These are phyloP conservation scores for Shargacucullia verbasci DNA, from an alignment of 2,888 invertebrate species.

Conservation along the genomic window DNA sequence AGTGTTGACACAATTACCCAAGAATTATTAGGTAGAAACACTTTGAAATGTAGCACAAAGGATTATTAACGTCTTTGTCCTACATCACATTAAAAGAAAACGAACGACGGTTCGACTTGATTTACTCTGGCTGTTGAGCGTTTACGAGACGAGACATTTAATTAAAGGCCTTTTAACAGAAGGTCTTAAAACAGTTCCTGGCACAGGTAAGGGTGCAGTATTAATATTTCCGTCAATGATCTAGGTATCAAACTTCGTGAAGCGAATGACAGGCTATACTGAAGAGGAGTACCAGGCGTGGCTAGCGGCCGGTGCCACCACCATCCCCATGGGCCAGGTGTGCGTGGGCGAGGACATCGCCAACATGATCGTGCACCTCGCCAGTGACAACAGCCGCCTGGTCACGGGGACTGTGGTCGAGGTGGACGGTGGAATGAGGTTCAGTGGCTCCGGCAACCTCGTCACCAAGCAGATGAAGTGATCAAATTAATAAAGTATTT, in stretches of 20 bases:
- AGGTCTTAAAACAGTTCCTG: too few species aligned
- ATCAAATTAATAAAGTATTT: too few species aligned
- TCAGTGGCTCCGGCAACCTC: constrained; percentile 1
- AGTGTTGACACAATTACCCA: constrained; percentile 60
- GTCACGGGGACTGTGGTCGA: constrained; percentile 91
- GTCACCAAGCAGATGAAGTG: constrained; percentile 18
- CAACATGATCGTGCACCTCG: constrained; percentile 94
- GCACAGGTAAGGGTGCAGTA: too few species aligned
- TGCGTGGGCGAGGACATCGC: constrained; percentile 92
- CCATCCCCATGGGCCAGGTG: constrained; percentile 52
- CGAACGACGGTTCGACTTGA: too few species aligned
- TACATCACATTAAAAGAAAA: too few species aligned
- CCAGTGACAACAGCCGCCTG: constrained; percentile 93
- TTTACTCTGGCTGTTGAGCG: too few species aligned
- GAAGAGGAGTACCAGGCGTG: constrained; percentile 53
- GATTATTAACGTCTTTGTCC: too few species aligned
- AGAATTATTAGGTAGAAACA: too few species aligned
- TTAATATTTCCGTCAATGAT: background rate
- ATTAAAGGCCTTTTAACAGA: too few species aligned
- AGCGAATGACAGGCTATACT: constrained; percentile 43
- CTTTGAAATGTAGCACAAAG: too few species aligned
- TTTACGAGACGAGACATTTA: too few species aligned
- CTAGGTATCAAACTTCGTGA: constrained; percentile 47
- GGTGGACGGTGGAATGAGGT: constrained; percentile 57
- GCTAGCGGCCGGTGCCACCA: constrained; percentile 25